Evolutionary conservation across 2,888 invertebrate genomes (phyloP), one percentile per base, ranked within the genome.

Genomic region (Tuberolachnus salignus): DNA sequence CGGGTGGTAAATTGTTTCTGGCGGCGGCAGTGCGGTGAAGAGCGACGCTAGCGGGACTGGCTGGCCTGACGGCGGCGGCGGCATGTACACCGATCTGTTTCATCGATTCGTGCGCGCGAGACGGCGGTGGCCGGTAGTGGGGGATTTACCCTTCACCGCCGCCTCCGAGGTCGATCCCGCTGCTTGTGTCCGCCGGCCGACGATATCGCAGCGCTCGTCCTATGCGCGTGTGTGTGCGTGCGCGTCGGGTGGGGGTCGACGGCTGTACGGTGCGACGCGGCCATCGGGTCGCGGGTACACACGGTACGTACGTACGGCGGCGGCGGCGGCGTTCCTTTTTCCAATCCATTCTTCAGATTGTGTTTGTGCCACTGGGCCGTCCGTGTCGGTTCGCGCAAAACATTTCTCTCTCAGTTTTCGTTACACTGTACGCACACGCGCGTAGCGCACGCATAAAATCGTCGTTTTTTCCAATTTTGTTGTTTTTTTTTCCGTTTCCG

Each of bases 351-450:
- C 78, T 67, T 78, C 42, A 69, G 78, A 69, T 78, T 69, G 78
- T 69, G 78, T 78, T 78, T 78, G 78, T 78, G 78, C 78, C 78
- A 78, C 67, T 69, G 78, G 59, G 69, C n/a, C 69, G 78, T 69
- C 34, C 9, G 78, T 55, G 55, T 67, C 46, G 46, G 55, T 75
- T n/a, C 21, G 66, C 21, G 66, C 49, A 21, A 69, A 69, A 59
- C 21, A 57, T 78, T 67, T 67, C 57, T 78, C 78, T 67, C 57
- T 78, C 78, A 67, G 66, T 78, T 78, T 78, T 69, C 78, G 67
- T 59, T 78, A 16, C 14, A 67, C 57, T 1, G 66, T 67, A 16
- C 51, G 10, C 42, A 16, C 19, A 19, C 19, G 16, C 55, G 46
- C 66, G 16, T 11, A 9, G 1, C 13, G 44, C 2, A 11, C 55